These are phyloP conservation scores for Clepsis dumicolana DNA, from an alignment of 2,888 invertebrate species.

Conservation along the genomic window DNA sequence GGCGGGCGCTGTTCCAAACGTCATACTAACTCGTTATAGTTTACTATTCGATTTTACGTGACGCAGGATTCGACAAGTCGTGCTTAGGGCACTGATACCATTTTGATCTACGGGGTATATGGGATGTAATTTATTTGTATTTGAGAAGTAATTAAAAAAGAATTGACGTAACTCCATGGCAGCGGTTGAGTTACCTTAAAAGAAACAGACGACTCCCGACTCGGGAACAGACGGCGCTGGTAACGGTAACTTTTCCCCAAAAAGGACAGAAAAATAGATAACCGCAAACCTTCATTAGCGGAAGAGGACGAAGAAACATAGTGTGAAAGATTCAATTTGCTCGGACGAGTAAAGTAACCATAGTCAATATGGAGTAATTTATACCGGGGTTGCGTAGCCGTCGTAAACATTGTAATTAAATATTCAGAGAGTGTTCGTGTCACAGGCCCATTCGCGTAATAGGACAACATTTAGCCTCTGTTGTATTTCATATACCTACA, in stretches of 20 bases:
- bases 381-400: constrained; percentile 13
- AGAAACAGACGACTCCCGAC: not conserved
- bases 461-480: constrained; percentile 17
- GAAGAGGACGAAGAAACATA: not conserved
- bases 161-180: no score
- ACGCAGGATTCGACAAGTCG: no score
- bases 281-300: constrained; percentile 1
- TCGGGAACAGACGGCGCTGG: not conserved
- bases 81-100: no score
- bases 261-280: not conserved
- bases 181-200: not conserved
- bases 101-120: no score
- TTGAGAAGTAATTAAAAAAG: no score
- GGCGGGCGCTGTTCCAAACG: no score
- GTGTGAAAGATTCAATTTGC: constrained; percentile 12
- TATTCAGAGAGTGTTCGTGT: constrained; percentile 26
- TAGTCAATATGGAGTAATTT: constrained; percentile 9
- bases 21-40: no score
- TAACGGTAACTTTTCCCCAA: not conserved
- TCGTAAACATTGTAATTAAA: constrained; percentile 26
- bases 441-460: constrained; percentile 21
- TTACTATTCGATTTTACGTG: no score
- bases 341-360: not conserved
- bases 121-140: no score
- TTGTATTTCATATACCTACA: constrained; percentile 12